A percentile compares a stretch with the other conserved stretches of the same genome.
Conservation (phyloP, 2,797 vertebrate genomes). For the Macropodus opercularis region DNA sequence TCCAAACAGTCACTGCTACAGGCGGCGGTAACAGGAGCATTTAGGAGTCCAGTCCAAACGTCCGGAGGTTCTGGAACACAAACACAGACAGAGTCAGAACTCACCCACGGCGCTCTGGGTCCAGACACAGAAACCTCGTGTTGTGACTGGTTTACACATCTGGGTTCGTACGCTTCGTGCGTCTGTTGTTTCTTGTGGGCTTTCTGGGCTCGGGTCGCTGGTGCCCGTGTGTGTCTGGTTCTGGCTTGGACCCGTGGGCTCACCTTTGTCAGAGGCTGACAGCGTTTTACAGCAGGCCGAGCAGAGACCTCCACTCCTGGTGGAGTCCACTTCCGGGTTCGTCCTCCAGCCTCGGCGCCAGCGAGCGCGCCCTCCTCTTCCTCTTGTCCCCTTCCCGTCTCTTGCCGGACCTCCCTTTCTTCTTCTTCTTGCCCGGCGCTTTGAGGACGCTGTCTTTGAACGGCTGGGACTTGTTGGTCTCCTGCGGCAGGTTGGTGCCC, state of each 20-base stretch:
- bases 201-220: too few relatives aligned
- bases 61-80: constrained; percentile 82
- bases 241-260: constrained; percentile 15
- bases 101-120: too few relatives aligned
- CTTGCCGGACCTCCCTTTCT: constrained; percentile 88
- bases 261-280: constrained; percentile 84
- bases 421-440: constrained; percentile 87
- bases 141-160: too few relatives aligned
- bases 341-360: constrained; percentile 45
- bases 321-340: constrained; percentile 67
- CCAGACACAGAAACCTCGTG: not conserved
- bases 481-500: constrained; percentile 91
- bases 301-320: constrained; percentile 74
- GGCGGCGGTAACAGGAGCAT: constrained; percentile 84
- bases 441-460: constrained; percentile 89
- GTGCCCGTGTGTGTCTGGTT: too few relatives aligned
- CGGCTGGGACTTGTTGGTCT: constrained; percentile 92
- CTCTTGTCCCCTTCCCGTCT: constrained; percentile 93
- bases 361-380: constrained; percentile 87
- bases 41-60: constrained; percentile 79
- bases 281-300: constrained; percentile 78
- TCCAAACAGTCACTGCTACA: constrained; percentile 88
- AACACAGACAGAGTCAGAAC: too few relatives aligned
- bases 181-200: too few relatives aligned
- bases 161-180: too few relatives aligned